Conservation (phyloP, 1,140 invertebrate species). For the Steinernema feltiae region DNA sequence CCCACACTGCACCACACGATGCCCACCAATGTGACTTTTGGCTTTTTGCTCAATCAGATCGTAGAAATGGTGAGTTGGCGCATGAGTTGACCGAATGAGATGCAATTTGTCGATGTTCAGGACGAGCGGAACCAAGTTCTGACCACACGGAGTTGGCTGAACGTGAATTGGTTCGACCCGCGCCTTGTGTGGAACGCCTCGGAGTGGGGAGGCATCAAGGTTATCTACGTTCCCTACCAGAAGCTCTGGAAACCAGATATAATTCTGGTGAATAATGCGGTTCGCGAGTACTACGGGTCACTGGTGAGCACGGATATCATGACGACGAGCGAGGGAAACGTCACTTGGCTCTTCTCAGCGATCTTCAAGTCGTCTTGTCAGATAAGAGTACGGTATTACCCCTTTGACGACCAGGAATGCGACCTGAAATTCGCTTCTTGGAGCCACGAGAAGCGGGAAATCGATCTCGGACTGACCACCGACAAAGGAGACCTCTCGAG, state of each 20-base stretch:
- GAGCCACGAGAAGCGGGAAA: slow-evolving; percentile 48
- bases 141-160: slow-evolving; percentile 53
- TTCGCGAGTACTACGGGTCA: slow-evolving; percentile 43
- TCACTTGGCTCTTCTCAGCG: slow-evolving; percentile 63
- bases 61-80: slow-evolving; percentile 52
- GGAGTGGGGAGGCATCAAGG: slow-evolving; percentile 53
- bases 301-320: slow-evolving; percentile 60
- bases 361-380: slow-evolving; percentile 62
- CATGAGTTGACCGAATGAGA: neutral
- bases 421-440: slow-evolving; percentile 47
- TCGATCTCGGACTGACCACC: slow-evolving; percentile 51
- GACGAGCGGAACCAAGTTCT: slow-evolving; percentile 55
- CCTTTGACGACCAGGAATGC: slow-evolving; percentile 61
- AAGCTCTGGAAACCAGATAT: slow-evolving; percentile 54
- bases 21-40: slow-evolving; percentile 55
- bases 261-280: slow-evolving; percentile 53
- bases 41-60: slow-evolving; percentile 56
- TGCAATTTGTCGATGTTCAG: slow-evolving; percentile 22
- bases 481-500: slow-evolving; percentile 48
- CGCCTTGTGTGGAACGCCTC: slow-evolving; percentile 48
- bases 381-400: slow-evolving; percentile 62
- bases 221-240: slow-evolving; percentile 51
- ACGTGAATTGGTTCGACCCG: slow-evolving; percentile 53
- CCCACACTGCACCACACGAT: slow-evolving; percentile 49
- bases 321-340: slow-evolving; percentile 60